Conservation (phyloP, 2,797 vertebrate genomes). For the Margarornis squamiger region DNA sequence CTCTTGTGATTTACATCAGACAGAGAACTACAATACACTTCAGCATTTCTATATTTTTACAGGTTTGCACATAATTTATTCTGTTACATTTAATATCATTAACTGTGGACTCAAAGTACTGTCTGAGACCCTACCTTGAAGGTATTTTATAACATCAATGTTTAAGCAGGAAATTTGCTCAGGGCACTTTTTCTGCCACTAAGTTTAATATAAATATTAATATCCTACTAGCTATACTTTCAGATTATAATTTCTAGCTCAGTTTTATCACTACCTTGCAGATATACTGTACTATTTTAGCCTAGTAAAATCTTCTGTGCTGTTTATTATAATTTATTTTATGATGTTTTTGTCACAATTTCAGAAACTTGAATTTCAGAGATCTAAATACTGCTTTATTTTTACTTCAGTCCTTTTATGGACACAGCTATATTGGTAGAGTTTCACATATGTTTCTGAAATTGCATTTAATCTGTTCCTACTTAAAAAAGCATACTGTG, state of each 20-base stretch:
- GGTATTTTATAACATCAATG: conserved; percentile 48
- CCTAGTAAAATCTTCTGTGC: background rate
- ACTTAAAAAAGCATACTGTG: background rate
- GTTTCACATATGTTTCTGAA: background rate
- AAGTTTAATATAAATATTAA: conserved; percentile 68
- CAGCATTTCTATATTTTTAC: background rate
- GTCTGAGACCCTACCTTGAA: conserved; percentile 44
- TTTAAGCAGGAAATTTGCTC: conserved; percentile 51
- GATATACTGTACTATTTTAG: background rate
- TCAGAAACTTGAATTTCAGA: background rate
- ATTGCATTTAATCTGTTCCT: background rate
- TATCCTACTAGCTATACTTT: conserved; percentile 32
- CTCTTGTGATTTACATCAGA: background rate
- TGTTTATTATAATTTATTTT: conserved; percentile 30
- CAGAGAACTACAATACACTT: background rate
- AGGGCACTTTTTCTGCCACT: conserved; percentile 27
- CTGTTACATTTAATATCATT: conserved; percentile 39
- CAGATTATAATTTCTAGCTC: conserved; percentile 51
- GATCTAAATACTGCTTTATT: background rate
- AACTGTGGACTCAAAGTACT: conserved; percentile 13
- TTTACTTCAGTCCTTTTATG: background rate
- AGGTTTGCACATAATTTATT: conserved; percentile 33
- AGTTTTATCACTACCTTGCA: conserved; percentile 34
- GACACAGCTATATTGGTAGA: background rate
- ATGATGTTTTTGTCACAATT: background rate